phyloP scores from a whole-genome alignment of 2,113 vertebrate genomes.

The Fregata magnificens region DNA sequence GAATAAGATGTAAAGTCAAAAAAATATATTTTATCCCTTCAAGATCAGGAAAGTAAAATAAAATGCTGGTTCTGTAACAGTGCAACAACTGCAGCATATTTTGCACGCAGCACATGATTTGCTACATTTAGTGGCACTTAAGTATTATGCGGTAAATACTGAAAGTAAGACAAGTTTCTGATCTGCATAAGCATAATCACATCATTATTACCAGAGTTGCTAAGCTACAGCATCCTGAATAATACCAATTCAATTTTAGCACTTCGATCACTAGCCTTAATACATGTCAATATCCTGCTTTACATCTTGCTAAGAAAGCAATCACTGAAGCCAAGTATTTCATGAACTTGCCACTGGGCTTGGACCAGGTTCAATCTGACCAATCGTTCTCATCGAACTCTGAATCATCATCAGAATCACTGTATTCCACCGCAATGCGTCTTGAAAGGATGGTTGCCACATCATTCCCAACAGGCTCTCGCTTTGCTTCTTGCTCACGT shows the following conservation, averaged over 20 bases:
- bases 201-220: slow-evolving; percentile 66
- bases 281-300: background rate
- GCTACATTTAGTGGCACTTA: slow-evolving; percentile 78
- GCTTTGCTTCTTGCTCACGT: slow-evolving; percentile 94
- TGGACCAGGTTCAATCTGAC: slow-evolving; percentile 83
- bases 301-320: background rate
- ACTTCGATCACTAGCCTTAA: background rate
- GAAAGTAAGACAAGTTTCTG: slow-evolving; percentile 68
- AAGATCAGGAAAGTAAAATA: slow-evolving; percentile 52
- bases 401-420: slow-evolving; percentile 94
- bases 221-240: slow-evolving; percentile 67
- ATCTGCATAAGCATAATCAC: slow-evolving; percentile 71
- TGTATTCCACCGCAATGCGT: slow-evolving; percentile 97
- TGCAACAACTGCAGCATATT: slow-evolving; percentile 60
- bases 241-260: slow-evolving; percentile 13
- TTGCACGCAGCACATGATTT: slow-evolving; percentile 53
- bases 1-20: slow-evolving; percentile 42
- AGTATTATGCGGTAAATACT: slow-evolving; percentile 74
- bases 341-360: background rate
- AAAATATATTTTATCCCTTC: slow-evolving; percentile 42
- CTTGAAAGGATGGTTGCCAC: slow-evolving; percentile 96
- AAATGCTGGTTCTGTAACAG: slow-evolving; percentile 63
- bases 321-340: background rate
- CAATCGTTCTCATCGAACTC: slow-evolving; percentile 96
- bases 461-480: slow-evolving; percentile 91